phyloP scores from a whole-genome alignment of 2,797 vertebrate species.

The Clarias platycephalus region DNA sequence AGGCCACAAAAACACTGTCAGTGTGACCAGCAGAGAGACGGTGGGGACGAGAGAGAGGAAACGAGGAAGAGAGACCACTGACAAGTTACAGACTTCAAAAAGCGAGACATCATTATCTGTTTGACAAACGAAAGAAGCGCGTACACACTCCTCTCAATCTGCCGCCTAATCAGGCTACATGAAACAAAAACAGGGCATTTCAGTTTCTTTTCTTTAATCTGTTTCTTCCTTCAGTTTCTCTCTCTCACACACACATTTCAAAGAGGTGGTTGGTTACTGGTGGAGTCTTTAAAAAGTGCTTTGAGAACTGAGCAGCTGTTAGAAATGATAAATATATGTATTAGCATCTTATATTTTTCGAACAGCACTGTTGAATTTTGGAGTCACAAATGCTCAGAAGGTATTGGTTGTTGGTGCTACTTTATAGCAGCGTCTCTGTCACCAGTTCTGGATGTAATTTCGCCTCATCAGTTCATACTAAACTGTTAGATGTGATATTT shows the following conservation, averaged over 20 bases:
- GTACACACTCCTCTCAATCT: conserved; percentile 14
- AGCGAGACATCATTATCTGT: conserved; percentile 31
- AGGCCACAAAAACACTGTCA: conserved; percentile 77
- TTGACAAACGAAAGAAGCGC: conserved; percentile 1
- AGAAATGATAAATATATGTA: conserved; percentile 6
- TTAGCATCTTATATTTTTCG: background rate
- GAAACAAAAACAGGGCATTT: conserved; percentile 35
- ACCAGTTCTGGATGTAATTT: conserved; percentile 15
- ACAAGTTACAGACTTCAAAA: conserved; percentile 39
- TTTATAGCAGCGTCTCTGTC: background rate
- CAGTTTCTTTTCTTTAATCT: conserved; percentile 36
- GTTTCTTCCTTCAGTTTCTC: conserved; percentile 50
- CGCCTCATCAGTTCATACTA: background rate
- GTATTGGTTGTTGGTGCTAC: background rate
- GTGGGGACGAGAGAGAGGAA: conserved; percentile 13
- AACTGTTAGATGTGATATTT: background rate
- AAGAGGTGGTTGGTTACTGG: background rate
- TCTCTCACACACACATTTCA: conserved; percentile 49
- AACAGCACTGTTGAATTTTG: background rate
- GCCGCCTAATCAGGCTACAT: conserved; percentile 49
- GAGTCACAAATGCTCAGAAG: background rate
- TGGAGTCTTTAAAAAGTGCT: background rate
- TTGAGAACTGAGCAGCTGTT: background rate
- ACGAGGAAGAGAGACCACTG: conserved; percentile 18
- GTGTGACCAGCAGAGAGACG: conserved; percentile 58